These are phyloP conservation scores for Marcusenius ussheri DNA, from an alignment of 2,113 vertebrate genomes.

Conservation along the genomic window DNA sequence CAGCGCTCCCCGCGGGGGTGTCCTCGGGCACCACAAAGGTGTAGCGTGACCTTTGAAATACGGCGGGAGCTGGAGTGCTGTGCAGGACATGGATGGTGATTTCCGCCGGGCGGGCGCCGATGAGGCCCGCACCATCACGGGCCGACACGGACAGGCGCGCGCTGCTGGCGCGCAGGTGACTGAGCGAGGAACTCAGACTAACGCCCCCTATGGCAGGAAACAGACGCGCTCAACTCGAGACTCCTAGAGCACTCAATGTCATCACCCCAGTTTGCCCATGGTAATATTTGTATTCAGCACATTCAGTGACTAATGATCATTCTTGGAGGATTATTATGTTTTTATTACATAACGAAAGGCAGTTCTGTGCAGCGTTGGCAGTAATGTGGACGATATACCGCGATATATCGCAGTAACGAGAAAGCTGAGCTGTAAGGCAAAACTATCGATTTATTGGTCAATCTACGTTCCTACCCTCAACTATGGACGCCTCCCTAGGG, in stretches of 20 bases:
- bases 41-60: conserved; percentile 76
- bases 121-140: conserved; percentile 66
- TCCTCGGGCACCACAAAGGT: conserved; percentile 73
- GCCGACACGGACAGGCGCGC: conserved; percentile 66
- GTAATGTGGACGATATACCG: background rate
- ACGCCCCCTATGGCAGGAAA: conserved; percentile 62
- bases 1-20: conserved; percentile 51
- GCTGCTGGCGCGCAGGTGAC: conserved; percentile 54
- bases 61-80: conserved; percentile 57
- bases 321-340: background rate
- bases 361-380: background rate
- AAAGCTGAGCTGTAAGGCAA: background rate
- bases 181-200: conserved; percentile 68
- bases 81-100: conserved; percentile 71
- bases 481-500: background rate
- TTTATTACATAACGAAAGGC: background rate
- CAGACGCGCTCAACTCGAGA: background rate
- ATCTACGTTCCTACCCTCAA: background rate
- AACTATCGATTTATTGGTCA: background rate
- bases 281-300: background rate
- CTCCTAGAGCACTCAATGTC: background rate
- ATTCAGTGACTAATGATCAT: background rate
- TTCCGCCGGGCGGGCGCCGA: conserved; percentile 59
- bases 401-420: background rate
- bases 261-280: background rate